Evolutionary conservation across 2,888 invertebrate species (phyloP), one percentile per base, ranked within the genome.

Genomic region (Orchestes rusci): DNA sequence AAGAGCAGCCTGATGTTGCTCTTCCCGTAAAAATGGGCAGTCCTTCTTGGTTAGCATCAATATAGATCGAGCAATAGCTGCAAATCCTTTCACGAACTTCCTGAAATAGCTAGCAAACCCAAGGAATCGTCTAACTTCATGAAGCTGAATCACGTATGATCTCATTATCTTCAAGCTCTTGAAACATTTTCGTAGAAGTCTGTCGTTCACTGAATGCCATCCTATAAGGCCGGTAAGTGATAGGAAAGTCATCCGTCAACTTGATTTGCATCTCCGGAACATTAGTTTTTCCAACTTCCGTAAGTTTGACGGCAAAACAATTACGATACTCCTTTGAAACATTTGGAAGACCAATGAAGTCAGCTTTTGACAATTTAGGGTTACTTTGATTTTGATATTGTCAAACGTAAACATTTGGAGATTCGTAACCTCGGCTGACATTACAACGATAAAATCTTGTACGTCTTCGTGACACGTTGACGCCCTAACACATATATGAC

Each of bases 191-290:
- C 43, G 23, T 10, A 49, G 47, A 29, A 27, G 35, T 17, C 28
- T 38, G n/a, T 15, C 50, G 34, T 40, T 53, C 50, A 10, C 42
- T 16, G 23, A 50, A 38, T 19, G 48, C 31, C 29, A 55, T 29
- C 17, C 52, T 27, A 31, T 55, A 56, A 7, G 56, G 53, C 10
- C 54, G 36, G 20, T 43, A 23, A 5, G 23, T 23, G 23, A 23
- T 23, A 7, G 23, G 23, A 23, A 23, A 5, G 16, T 50, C 50
- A 12, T 46, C 40, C 8, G 39, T 37, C 10, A 52, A 17, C 12
- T 30, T 28, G 13, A 54, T 53, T n/a, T n/a, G 5, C 52, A 54
- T 55, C 31, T 38, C 28, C 10, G 55, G 30, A 19, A 52, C 45
- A 34, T 45, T 32, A 16, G 52, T 52, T 27, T 51, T 35, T 13